Evolutionary conservation across 1,140 invertebrate genomes (phyloP).

Genomic region (Sweltsa coloradensis): DNA sequence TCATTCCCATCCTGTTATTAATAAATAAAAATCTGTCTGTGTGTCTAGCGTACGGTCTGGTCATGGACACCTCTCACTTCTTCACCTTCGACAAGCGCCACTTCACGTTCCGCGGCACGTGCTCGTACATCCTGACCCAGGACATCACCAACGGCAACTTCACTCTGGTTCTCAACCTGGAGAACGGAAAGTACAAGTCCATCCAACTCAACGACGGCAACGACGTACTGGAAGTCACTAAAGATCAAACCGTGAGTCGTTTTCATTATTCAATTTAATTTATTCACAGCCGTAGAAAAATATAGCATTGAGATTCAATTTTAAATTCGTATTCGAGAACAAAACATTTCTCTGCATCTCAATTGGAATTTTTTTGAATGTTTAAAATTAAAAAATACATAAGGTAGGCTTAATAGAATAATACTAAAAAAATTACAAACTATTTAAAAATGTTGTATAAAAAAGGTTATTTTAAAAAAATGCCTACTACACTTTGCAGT

Average conservation of each 20-base stretch:
- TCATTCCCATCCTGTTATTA: too few species aligned
- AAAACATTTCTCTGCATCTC: background rate
- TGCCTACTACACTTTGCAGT: too few species aligned
- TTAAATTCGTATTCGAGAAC: background rate
- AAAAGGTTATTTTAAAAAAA: too few species aligned
- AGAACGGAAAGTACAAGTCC: slow-evolving; percentile 40
- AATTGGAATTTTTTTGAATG: background rate
- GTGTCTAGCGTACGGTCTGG: slow-evolving; percentile 48
- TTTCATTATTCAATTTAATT: background rate
- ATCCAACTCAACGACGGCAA: slow-evolving; percentile 43
- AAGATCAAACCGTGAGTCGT: slow-evolving; percentile 39
- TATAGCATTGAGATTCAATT: too few species aligned
- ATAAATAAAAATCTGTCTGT: background rate
- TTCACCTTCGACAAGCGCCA: slow-evolving; percentile 78
- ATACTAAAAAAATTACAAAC: background rate
- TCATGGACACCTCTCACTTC: slow-evolving; percentile 66
- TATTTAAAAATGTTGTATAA: background rate
- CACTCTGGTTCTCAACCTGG: slow-evolving; percentile 46
- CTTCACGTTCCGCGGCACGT: slow-evolving; percentile 62
- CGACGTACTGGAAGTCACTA: slow-evolving; percentile 44
- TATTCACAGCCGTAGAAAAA: too few species aligned
- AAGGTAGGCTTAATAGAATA: background rate
- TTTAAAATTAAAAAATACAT: background rate
- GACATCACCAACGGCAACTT: slow-evolving; percentile 76
- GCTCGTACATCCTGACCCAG: slow-evolving; percentile 69